A percentile compares a stretch with the other conserved stretches of the same genome.
These are phyloP conservation scores for Rachycentron canadum DNA, from an alignment of 2,797 vertebrate genomes.

Conservation along the genomic window DNA sequence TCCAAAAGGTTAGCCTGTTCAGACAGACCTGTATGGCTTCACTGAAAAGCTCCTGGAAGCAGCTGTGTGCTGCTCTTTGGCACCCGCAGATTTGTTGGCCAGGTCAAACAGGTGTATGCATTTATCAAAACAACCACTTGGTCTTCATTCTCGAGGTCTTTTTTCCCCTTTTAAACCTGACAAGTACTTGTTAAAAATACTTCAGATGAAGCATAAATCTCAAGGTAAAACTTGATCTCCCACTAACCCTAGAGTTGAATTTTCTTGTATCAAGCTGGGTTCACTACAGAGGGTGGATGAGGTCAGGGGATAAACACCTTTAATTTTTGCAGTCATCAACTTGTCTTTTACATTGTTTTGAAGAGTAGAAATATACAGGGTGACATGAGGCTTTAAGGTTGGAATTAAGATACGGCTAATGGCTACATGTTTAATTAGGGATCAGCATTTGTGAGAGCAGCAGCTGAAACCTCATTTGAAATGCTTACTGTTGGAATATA, in stretches of 20 bases:
- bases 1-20: too few relatives aligned
- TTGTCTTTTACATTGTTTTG: neutral
- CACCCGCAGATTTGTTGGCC: neutral
- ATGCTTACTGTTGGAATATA: slow-evolving; percentile 43
- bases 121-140: neutral
- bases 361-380: neutral
- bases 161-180: too few relatives aligned
- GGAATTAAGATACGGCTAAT: slow-evolving; percentile 29
- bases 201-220: too few relatives aligned
- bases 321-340: slow-evolving; percentile 12
- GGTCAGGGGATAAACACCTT: neutral
- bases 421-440: slow-evolving; percentile 26
- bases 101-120: neutral
- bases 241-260: too few relatives aligned
- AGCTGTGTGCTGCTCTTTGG: too few relatives aligned
- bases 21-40: neutral
- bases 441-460: slow-evolving; percentile 34
- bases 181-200: neutral
- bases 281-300: neutral
- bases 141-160: neutral
- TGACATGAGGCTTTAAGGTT: slow-evolving; percentile 15
- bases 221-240: too few relatives aligned
- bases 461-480: slow-evolving; percentile 29
- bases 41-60: too few relatives aligned
- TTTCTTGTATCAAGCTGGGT: neutral